Base-by-base conservation (phyloP, 1,140 invertebrate species). In the Drosophila murphyi region DNA sequence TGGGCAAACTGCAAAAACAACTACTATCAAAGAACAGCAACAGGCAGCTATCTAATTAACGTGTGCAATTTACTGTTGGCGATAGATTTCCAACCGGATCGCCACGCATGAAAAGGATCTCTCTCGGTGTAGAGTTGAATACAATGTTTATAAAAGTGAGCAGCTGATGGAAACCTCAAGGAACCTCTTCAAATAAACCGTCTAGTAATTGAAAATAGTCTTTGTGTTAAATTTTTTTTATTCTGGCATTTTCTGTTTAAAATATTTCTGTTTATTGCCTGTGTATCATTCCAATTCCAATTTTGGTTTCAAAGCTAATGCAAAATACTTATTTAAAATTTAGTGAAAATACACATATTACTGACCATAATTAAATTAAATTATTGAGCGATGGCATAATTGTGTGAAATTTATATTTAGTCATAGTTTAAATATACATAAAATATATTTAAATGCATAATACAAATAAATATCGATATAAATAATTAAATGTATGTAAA, bases 351-450 rank as follows among this genome's bases (percentile, higher is more conserved):
- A 55, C 75, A 55, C 65, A 64, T 83, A 77, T 79, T 69, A 72
- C 69, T 83, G 35, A 77, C 45, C 65, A 75, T 76, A 65, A 60
- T 64, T 70, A 57, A 88, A 72, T 63, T 79, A 78, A 80, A 60
- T 71, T 77, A 67, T 80, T 75, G 54, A 56, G 50, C 59, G 41
- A 68, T 67, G 61, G 41, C 52, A 74, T 75, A 50, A 82, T 79
- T 73, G 72, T 87, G 79, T 87, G 77, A 83, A 89, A 89, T 81
- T 83, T 88, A 89, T 80, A 62, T 89, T 89, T 89, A 89, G 85
- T 89, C 85, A 89, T 89, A 89, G 85, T 89, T 89, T 89, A 89
- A 89, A 89, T 89, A 88, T 88, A 88, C 77, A 62, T 89, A 78
- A 75, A 78, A 88, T 83, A 89, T 88, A 88, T 88, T 89, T 88